A percentile compares a stretch with the other conserved stretches of the same genome.
Evolutionary conservation across 2,888 invertebrate genomes (phyloP).

Genomic region (Agonum fuliginosum): DNA sequence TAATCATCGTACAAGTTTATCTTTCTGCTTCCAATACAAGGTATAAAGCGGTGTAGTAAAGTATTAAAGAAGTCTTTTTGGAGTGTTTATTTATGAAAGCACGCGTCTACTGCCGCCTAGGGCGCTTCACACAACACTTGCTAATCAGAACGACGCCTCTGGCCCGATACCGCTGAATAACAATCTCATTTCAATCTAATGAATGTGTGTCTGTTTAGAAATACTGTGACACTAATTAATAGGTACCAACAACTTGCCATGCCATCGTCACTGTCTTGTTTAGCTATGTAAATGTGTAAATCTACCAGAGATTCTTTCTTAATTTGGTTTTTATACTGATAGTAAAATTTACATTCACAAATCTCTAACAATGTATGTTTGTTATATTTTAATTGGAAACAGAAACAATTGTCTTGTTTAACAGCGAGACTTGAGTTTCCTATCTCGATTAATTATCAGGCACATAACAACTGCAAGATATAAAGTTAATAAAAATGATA

Average conservation of each 20-base stretch:
- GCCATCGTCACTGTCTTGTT: slow-evolving; percentile 24
- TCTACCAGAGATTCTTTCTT: neutral
- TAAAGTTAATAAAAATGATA: neutral
- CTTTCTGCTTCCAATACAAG: no score
- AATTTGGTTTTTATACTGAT: slow-evolving; percentile 20
- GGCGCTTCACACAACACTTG: slow-evolving; percentile 40
- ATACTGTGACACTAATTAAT: slow-evolving; percentile 40
- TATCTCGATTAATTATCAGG: slow-evolving; percentile 15
- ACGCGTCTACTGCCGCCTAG: neutral
- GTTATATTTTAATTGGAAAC: slow-evolving; percentile 15
- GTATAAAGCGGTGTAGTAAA: no score
- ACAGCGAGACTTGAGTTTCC: slow-evolving; percentile 1
- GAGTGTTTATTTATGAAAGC: neutral
- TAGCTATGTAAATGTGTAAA: neutral
- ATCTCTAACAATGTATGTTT: neutral
- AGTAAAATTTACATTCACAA: neutral
- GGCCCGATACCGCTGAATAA: slow-evolving; percentile 1
- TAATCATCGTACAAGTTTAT: no score
- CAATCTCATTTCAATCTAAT: slow-evolving; percentile 37
- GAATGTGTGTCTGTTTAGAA: slow-evolving; percentile 33
- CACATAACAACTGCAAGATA: neutral
- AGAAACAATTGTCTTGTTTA: slow-evolving; percentile 27
- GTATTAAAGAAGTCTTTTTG: neutral
- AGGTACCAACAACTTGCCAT: neutral
- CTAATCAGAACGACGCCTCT: slow-evolving; percentile 24